phyloP scores from a whole-genome alignment of 2,888 invertebrate species.

The Scaptodrosophila latifasciaeformis region DNA sequence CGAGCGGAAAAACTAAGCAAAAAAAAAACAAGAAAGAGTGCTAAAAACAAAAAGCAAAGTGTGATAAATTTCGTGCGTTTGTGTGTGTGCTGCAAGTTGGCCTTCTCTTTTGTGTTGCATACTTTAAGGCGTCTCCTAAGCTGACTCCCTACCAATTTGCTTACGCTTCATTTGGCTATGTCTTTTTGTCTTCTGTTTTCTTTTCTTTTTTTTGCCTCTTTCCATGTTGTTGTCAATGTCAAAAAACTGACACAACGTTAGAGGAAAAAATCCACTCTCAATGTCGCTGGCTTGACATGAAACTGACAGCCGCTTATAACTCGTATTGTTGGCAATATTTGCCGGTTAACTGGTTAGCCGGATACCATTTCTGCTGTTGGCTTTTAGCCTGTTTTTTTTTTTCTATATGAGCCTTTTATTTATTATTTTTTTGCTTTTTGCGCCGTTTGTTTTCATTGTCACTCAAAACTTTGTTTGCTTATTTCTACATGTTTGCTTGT shows the following conservation, averaged over 20 bases:
- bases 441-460: conserved; percentile 38
- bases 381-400: no score
- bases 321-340: conserved; percentile 7
- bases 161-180: conserved; percentile 28
- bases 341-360: background rate
- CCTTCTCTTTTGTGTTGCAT: conserved; percentile 24
- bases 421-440: conserved; percentile 8
- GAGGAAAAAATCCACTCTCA: conserved; percentile 42
- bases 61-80: conserved; percentile 31
- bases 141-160: background rate
- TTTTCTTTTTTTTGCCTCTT: conserved; percentile 28
- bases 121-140: conserved; percentile 28
- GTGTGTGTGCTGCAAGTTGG: conserved; percentile 9
- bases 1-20: conserved; percentile 6
- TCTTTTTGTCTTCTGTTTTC: conserved; percentile 15
- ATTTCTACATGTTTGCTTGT: conserved; percentile 13
- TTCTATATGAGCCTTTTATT: no score
- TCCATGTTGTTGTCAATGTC: conserved; percentile 23
- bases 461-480: conserved; percentile 24
- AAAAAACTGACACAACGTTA: background rate
- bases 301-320: conserved; percentile 52
- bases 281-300: conserved; percentile 42
- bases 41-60: conserved; percentile 30
- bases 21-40: no score
- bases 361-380: background rate